phyloP scores from a whole-genome alignment of 2,113 vertebrate species.

The Recurvirostra avosetta region DNA sequence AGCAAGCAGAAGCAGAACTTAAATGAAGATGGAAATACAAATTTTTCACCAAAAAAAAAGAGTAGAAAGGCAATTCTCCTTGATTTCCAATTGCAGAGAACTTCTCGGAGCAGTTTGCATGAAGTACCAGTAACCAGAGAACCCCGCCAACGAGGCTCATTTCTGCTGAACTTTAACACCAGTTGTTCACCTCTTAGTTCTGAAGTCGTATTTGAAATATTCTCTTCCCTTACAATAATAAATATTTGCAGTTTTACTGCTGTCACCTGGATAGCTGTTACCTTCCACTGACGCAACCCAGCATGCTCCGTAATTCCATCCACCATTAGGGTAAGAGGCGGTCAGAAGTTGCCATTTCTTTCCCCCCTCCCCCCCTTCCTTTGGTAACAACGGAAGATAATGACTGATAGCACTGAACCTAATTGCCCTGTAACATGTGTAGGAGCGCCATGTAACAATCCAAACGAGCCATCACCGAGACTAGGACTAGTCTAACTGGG shows the following conservation, averaged over 20 bases:
- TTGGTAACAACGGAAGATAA: neutral
- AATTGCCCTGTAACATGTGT: neutral
- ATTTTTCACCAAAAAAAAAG: neutral
- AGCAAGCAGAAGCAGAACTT: neutral
- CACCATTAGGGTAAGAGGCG: neutral
- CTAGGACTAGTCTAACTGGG: neutral
- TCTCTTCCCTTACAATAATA: neutral
- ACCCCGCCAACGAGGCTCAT: accelerated
- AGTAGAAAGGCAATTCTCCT: neutral
- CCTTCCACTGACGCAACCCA: neutral
- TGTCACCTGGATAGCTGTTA: neutral
- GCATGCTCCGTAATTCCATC: neutral
- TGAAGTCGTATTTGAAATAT: neutral
- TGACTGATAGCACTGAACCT: neutral
- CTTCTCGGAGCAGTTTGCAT: neutral
- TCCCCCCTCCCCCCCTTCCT: accelerated
- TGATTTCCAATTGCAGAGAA: neutral
- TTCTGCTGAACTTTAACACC: neutral
- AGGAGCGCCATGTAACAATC: neutral
- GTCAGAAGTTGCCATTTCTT: neutral
- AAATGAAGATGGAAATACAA: neutral
- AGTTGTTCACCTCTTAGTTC: neutral
- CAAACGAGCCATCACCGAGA: accelerated
- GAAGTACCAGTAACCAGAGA: neutral
- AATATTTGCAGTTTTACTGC: neutral